A percentile compares a stretch with the other conserved stretches of the same genome.
Conservation (phyloP, 1,140 invertebrate genomes). For the Lordiphosa clarofinis region DNA sequence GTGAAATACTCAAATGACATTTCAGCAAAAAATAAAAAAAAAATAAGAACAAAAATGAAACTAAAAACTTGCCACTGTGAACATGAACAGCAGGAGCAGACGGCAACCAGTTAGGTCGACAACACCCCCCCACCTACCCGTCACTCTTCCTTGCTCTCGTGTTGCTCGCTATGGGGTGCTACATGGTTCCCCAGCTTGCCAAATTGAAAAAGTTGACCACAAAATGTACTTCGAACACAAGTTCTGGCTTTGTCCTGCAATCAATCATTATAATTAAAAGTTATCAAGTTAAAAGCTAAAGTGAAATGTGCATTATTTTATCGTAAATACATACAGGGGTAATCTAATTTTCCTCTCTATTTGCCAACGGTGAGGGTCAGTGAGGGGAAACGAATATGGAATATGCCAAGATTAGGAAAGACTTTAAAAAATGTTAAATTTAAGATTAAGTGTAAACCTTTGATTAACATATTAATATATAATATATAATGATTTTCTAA, state of each 20-base stretch:
- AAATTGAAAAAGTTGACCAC: conserved; percentile 50
- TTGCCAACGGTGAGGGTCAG: no score
- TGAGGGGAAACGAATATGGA: no score
- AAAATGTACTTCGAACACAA: conserved; percentile 43
- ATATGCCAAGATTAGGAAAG: no score
- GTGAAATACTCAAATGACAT: conserved; percentile 71
- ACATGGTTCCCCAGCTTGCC: conserved; percentile 27
- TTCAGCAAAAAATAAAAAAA: conserved; percentile 33
- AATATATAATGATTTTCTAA: no score
- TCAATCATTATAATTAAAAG: conserved; percentile 60
- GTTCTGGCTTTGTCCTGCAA: conserved; percentile 34
- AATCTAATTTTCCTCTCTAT: no score
- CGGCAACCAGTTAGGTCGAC: conserved; percentile 27
- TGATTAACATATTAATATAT: no score
- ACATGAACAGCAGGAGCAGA: conserved; percentile 41
- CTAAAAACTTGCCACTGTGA: conserved; percentile 64
- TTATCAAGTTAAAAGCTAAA: conserved; percentile 23
- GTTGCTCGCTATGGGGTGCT: background rate
- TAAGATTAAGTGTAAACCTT: no score
- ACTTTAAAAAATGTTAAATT: no score
- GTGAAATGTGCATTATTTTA: conserved; percentile 12
- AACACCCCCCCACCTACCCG: conserved; percentile 13
- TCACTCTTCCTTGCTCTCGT: background rate
- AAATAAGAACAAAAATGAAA: conserved; percentile 26
- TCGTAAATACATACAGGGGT: no score